Evolutionary conservation across 2,113 vertebrate species (phyloP).

Genomic region (Mesocricetus auratus): DNA sequence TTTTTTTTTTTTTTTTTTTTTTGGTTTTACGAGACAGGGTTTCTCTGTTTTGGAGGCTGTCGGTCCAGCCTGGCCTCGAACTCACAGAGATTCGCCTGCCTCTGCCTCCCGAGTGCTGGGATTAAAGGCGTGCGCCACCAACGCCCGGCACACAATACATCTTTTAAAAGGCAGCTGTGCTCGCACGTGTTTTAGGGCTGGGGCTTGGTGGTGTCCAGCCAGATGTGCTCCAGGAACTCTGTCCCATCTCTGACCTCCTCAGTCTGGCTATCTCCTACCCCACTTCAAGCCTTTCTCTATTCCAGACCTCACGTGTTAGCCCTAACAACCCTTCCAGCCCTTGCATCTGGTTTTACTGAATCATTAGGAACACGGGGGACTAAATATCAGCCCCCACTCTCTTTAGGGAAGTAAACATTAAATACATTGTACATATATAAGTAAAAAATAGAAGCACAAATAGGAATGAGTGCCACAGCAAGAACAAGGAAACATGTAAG

Average conservation of each 20-base stretch:
- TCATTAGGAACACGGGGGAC: background rate
- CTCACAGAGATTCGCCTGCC: too few species aligned
- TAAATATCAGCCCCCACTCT: background rate
- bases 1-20: too few species aligned
- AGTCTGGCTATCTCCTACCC: background rate
- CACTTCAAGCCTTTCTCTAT: background rate
- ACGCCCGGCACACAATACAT: background rate
- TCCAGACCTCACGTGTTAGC: background rate
- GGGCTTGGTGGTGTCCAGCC: background rate
- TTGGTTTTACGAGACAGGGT: too few species aligned
- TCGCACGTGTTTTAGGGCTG: too few species aligned
- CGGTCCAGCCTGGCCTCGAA: too few species aligned
- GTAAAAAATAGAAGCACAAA: background rate
- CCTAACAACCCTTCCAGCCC: too few species aligned
- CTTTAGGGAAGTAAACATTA: background rate
- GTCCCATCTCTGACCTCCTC: background rate
- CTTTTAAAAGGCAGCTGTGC: background rate
- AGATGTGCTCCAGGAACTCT: background rate
- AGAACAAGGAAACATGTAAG: constrained; percentile 29
- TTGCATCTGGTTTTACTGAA: background rate
- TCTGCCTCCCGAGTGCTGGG: too few species aligned
- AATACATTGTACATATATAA: background rate
- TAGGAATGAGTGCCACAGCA: background rate
- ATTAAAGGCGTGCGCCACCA: too few species aligned
- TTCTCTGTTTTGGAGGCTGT: too few species aligned